Conservation (phyloP, 2,888 invertebrate genomes). For the Dendrolimus houi region DNA sequence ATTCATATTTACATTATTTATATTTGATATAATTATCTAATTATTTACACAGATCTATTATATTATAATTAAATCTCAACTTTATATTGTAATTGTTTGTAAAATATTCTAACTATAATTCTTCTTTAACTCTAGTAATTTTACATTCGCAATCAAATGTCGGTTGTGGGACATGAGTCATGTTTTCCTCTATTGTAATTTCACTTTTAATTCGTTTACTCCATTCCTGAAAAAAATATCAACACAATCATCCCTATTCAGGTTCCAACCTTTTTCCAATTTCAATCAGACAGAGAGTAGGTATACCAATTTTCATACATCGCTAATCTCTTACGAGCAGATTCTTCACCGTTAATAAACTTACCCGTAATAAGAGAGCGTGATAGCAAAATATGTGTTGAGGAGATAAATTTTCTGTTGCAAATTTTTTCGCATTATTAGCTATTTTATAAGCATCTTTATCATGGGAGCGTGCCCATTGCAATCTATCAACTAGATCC, state of each 20-base stretch:
- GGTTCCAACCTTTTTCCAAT: too few species aligned
- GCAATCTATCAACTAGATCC: conserved; percentile 85
- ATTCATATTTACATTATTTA: too few species aligned
- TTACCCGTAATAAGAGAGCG: conserved; percentile 68
- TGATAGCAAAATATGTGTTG: conserved; percentile 93
- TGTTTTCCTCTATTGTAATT: conserved; percentile 35
- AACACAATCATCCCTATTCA: conserved; percentile 58
- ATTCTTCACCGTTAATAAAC: conserved; percentile 9
- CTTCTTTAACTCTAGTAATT: conserved; percentile 5
- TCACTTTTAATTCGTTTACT: conserved; percentile 78
- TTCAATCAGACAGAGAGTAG: too few species aligned
- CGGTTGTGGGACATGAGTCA: conserved; percentile 56
- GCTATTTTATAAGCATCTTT: conserved; percentile 80
- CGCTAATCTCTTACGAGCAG: too few species aligned
- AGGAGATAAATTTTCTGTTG: conserved; percentile 86
- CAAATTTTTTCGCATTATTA: conserved; percentile 81
- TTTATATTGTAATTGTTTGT: too few species aligned
- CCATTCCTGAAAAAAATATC: conserved; percentile 79
- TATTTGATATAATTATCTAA: too few species aligned
- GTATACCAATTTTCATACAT: too few species aligned
- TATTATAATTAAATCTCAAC: too few species aligned
- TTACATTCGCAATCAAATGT: conserved; percentile 42
- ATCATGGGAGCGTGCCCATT: conserved; percentile 87
- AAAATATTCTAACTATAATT: neutral
- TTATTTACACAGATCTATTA: too few species aligned